Evolutionary conservation across 2,888 invertebrate species (phyloP).

Genomic region (Rhingia campestris): DNA sequence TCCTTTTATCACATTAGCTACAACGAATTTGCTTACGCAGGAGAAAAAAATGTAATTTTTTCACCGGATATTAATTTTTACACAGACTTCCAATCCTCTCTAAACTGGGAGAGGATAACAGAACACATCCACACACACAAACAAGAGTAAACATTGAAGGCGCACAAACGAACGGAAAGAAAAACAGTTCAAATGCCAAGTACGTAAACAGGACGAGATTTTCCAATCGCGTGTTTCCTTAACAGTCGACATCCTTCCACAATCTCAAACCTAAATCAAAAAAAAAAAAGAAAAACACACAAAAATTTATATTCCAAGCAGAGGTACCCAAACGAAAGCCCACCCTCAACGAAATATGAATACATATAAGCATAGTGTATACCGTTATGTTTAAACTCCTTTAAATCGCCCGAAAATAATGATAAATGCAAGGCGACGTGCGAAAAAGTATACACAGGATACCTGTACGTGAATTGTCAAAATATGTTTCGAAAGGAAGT

Average conservation of each 20-base stretch:
- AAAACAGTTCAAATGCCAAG: slow-evolving; percentile 39
- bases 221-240: slow-evolving; percentile 27
- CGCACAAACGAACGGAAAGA: background rate
- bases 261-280: slow-evolving; percentile 15
- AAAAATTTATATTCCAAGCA: slow-evolving; percentile 61
- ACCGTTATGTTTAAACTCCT: slow-evolving; percentile 67
- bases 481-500: slow-evolving; percentile 19
- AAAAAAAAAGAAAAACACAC: slow-evolving; percentile 12
- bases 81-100: slow-evolving; percentile 66
- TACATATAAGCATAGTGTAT: slow-evolving; percentile 8
- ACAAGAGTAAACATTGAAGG: slow-evolving; percentile 15
- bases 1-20: slow-evolving; percentile 58
- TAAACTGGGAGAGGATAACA: slow-evolving; percentile 39
- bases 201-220: slow-evolving; percentile 55
- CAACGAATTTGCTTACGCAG: slow-evolving; percentile 46
- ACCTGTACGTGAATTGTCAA: slow-evolving; percentile 66
- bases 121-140: slow-evolving; percentile 16
- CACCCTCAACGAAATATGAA: background rate
- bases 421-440: slow-evolving; percentile 73
- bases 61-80: slow-evolving; percentile 72
- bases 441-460: slow-evolving; percentile 62
- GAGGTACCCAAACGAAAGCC: slow-evolving; percentile 13
- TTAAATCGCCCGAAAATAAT: slow-evolving; percentile 70
- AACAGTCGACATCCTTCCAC: slow-evolving; percentile 34
- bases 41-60: slow-evolving; percentile 40